Base-by-base conservation (phyloP, 2,888 invertebrate species). In the Thelaira solivaga region DNA sequence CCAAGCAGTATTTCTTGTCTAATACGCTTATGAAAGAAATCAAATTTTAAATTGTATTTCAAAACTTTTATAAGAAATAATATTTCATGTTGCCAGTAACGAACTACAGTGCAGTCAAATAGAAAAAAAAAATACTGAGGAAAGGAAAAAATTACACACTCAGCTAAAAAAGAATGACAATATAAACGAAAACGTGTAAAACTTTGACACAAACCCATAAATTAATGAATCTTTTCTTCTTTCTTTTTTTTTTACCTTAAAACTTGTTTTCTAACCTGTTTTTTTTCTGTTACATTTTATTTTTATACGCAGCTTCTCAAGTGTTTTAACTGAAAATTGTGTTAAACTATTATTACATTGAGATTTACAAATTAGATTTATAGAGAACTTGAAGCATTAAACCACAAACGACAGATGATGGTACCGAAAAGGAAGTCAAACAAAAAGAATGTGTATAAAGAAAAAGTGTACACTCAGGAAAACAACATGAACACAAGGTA, bases 281-380 rank as follows among this genome's bases (percentile, higher is more conserved):
- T 65, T 51, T 41, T 39, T 20, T 49, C 18, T 20, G 36, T 36
- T 62, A 5, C 2, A 1, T 20, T 8, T 11, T 10, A 2, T 7
- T 43, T 18, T 43, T 18, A 7, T 10, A 22, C 16, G 29, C 36
- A 62, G 39, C 45, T 74, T 67, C 26, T 71, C 18, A 34, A 74
- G 51, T 59, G 41, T 59, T 67, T 74, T 49, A 55, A 59, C 59
- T 51, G 6, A 20, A 73, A 72, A 61, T 73, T 62, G 68, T 72
- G 51, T 62, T 73, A 47, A 68, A 77, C 41, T 67, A 26, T 43
- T 67, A 45, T 77, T 68, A 67, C 57, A 62, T 64, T 55, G 57
- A 61, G 49, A 73, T 24, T 68, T 62, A 80, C 82, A 83, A 86
- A 85, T 83, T 84, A 81, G 85, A 85, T 86, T 83, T 85, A 82